Evolutionary conservation across 2,888 invertebrate species (phyloP), one percentile per base, ranked within the genome.

Genomic region (Erebia ligea): DNA sequence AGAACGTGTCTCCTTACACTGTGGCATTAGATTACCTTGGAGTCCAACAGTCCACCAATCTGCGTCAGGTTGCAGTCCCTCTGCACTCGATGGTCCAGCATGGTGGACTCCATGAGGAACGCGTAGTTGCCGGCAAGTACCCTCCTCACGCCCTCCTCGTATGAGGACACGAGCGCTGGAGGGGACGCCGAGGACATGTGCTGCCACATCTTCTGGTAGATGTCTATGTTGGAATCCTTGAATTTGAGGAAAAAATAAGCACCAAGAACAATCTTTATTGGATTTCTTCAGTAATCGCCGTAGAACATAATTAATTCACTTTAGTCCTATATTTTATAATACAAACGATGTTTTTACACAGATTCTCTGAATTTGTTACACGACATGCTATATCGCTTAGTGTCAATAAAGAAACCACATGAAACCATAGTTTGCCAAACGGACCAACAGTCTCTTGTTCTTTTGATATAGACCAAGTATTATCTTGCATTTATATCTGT

Each of bases 101-200:
- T 98, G 0, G 99, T 98, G 0, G 98, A 99, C 92, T 99, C 99
- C 98, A 99, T 99, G 19, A 99, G 95, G 85, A 98, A 99, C 0
- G 99, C 99, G 87, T 99, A 99, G 88, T 99, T 97, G 0, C 97
- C 98, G 67, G 95, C 95, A 65, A 98, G 91, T 0, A 99, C 99
- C 63, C 97, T 93, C 78, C 96, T 95, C 40, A 99, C 97, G 0
- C 99, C 99, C 79, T 98, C 98, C 77, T 98, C 97, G 85, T 98
- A 99, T 0, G 96, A 96, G 65, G 96, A 95, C 0, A 98, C 98
- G 81, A 99, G 97, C 0, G 98, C 98, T 0, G 96, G 95, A 0
- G 98, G 96, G 42, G 96, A 86, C 0, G 88, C 85, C 0, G 94
- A 88, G 0, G 98, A 97, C 99, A 99, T 99, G 80, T 97, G 98